A percentile compares a stretch with the other conserved stretches of the same genome.
These are phyloP conservation scores for Rhinoderma darwinii DNA, from an alignment of 2,113 vertebrate species.

Conservation along the genomic window DNA sequence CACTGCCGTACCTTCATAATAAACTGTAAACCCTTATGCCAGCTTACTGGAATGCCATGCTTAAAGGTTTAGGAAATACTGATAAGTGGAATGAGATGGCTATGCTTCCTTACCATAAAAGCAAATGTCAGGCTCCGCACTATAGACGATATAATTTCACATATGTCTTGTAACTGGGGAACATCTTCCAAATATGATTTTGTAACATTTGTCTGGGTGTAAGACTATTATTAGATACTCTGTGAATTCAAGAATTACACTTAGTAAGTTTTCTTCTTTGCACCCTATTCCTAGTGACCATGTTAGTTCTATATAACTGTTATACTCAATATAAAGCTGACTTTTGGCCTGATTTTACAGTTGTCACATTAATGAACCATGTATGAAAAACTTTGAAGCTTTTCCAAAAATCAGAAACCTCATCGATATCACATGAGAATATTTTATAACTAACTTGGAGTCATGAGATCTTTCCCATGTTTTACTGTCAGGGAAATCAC, in stretches of 20 bases:
- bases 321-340: no score
- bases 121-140: background rate
- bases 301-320: no score
- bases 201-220: background rate
- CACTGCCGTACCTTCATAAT: constrained; percentile 65
- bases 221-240: background rate
- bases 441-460: background rate
- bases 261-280: background rate
- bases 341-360: no score
- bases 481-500: background rate
- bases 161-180: background rate
- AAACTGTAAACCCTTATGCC: constrained; percentile 69
- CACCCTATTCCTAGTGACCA: no score
- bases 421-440: background rate
- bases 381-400: background rate
- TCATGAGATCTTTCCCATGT: background rate
- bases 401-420: background rate
- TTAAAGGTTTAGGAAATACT: no score
- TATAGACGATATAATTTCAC: background rate
- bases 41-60: constrained; percentile 28
- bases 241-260: background rate
- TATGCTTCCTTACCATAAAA: background rate
- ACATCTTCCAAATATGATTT: background rate
- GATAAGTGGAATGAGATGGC: background rate
- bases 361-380: no score